Conservation (phyloP, 1,140 invertebrate genomes). For the Daktulosphaira vitifoliae region DNA sequence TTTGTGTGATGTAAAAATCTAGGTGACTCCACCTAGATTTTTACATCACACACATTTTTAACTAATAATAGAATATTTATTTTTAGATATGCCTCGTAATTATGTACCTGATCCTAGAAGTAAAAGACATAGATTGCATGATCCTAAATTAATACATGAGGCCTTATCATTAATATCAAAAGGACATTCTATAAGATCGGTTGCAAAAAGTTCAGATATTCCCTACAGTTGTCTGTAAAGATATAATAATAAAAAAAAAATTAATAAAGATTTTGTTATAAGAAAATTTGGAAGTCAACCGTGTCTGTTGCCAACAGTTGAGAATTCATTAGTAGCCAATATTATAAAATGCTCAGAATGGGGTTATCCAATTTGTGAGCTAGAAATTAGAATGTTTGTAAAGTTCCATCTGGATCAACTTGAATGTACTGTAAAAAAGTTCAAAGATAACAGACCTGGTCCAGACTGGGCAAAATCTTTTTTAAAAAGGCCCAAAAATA, state of each 20-base stretch:
- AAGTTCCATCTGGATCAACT: neutral
- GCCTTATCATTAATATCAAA: neutral
- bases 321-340: neutral
- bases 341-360: constrained; percentile 3
- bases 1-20: no score
- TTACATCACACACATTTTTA: no score
- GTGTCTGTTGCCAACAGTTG: neutral
- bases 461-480: constrained; percentile 39
- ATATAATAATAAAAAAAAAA: neutral
- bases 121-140: neutral
- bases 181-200: neutral
- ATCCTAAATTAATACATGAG: neutral
- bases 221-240: neutral
- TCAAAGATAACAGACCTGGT: constrained; percentile 41
- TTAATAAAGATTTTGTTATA: neutral
- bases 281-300: constrained; percentile 1
- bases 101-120: neutral
- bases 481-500: constrained; percentile 37
- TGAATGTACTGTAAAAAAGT: neutral
- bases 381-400: neutral
- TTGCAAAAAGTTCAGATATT: neutral
- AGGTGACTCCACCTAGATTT: no score
- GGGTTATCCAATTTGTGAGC: neutral
- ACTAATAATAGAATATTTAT: no score
- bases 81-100: neutral